Evolutionary conservation across 2,797 vertebrate genomes (phyloP), one percentile per base, ranked within the genome.

Genomic region (Lithobates sylvaticus): DNA sequence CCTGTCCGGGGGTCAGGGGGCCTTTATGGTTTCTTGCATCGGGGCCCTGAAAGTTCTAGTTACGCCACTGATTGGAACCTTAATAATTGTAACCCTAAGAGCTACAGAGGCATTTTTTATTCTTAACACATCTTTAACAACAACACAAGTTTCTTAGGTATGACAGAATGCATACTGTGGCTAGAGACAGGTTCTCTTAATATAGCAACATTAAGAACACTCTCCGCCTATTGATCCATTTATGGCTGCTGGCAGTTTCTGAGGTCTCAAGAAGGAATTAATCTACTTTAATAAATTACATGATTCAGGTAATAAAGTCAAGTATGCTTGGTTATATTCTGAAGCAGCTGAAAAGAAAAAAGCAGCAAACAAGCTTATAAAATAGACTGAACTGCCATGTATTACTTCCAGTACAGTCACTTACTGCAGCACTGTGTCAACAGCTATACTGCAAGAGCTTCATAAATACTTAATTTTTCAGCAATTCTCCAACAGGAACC

Each of bases 171-270:
- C 26, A 67, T 27, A 26, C 69, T 39, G 34, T 39, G 36, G 21
- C 69, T 16, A 23, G 34, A n/a, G 36, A 74, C 39, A 74, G 23
- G 72, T 44, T 44, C 23, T 26, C 39, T 47, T 74, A 26, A 26
- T 15, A 67, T 6, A 29, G 0, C 13, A 27, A 74, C 12, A 26
- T 74, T 26, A 47, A 47, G 10, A 36, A 15, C 34, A 65, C 32
- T 34, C 65, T 36, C 32, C 42, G 58, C 64, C 27, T 78, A 78
- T 67, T 78, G 76, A 78, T 67, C 54, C 58, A 65, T 78, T 58
- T 9, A 65, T 18, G 26, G 65, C 65, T 67, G 26, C 26, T 76
- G 7, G 42, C 73, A 50, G 23, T n/a, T 50, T 32, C n/a, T 29
- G 13, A 67, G 26, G 65, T 27, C 65, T 67, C 21, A 29, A 29